Conservation (phyloP, 2,797 vertebrate species). For the Pipistrellus pygmaeus region DNA sequence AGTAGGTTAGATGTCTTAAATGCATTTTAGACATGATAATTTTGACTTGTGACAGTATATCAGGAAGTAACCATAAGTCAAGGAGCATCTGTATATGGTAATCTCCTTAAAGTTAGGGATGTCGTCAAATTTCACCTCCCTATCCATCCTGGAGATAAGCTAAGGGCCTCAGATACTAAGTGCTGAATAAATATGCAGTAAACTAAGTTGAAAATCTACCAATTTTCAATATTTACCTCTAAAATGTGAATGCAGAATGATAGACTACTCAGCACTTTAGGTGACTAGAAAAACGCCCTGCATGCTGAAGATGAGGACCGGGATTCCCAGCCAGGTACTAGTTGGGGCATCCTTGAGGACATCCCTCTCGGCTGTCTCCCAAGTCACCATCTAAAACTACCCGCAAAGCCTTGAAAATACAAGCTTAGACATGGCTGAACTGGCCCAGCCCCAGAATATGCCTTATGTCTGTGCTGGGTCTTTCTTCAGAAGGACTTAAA, state of each 20-base stretch:
- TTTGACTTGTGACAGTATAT: neutral
- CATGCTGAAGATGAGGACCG: neutral
- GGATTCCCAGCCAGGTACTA: neutral
- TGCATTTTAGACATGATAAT: neutral
- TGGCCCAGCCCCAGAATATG: neutral
- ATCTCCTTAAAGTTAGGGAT: neutral
- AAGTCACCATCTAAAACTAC: neutral
- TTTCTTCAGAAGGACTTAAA: neutral
- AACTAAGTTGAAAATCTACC: neutral
- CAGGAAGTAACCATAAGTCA: neutral
- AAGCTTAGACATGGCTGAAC: neutral
- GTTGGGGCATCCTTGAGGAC: too few relatives aligned
- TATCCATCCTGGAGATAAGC: neutral
- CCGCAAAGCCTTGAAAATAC: neutral
- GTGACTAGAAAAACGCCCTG: neutral
- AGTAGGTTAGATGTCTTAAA: neutral
- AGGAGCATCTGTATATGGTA: neutral
- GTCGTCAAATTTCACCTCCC: neutral
- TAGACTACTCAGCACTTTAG: neutral
- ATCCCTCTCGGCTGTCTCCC: neutral
- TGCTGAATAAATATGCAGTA: neutral
- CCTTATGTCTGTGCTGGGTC: neutral
- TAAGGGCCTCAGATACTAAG: neutral
- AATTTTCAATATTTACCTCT: neutral
- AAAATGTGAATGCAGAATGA: constrained; percentile 24